These are phyloP conservation scores for Sebastes minor DNA, from an alignment of 2,797 vertebrate genomes.

Conservation along the genomic window DNA sequence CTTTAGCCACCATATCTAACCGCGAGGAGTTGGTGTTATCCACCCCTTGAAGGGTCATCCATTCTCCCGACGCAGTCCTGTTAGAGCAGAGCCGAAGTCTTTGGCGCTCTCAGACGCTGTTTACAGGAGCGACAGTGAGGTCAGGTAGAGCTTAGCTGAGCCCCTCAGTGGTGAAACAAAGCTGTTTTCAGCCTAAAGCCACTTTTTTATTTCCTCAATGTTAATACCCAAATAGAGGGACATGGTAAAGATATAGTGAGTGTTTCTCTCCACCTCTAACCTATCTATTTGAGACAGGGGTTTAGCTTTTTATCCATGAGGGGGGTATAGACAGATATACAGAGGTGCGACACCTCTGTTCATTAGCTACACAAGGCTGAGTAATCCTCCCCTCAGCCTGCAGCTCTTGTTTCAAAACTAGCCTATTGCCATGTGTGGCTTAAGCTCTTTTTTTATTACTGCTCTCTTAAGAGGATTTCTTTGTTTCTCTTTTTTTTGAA, in stretches of 20 bases:
- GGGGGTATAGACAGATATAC: slow-evolving; percentile 38
- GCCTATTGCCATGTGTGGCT: slow-evolving; percentile 79
- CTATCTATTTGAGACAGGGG: slow-evolving; percentile 55
- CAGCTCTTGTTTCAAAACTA: slow-evolving; percentile 74
- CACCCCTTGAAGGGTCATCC: slow-evolving; percentile 5
- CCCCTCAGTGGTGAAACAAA: slow-evolving; percentile 47
- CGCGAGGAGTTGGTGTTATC: slow-evolving; percentile 4
- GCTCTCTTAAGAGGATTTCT: slow-evolving; percentile 70
- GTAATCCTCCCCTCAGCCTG: slow-evolving; percentile 72
- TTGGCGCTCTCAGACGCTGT: slow-evolving; percentile 26
- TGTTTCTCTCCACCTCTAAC: slow-evolving; percentile 60
- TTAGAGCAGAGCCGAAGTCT: slow-evolving; percentile 28
- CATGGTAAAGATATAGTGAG: slow-evolving; percentile 37
- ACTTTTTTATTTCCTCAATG: slow-evolving; percentile 40
- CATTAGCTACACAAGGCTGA: slow-evolving; percentile 73
- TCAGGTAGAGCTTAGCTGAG: slow-evolving; percentile 46
- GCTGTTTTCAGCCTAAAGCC: slow-evolving; percentile 54
- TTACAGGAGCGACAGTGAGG: slow-evolving; percentile 46
- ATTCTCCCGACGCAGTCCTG: not conserved
- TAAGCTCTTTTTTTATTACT: slow-evolving; percentile 74
- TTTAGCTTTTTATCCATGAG: slow-evolving; percentile 51
- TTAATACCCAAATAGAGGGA: slow-evolving; percentile 54
- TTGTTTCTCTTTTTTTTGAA: slow-evolving; percentile 58
- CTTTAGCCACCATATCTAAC: slow-evolving; percentile 9
- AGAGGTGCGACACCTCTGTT: slow-evolving; percentile 62